Evolutionary conservation across 2,888 invertebrate species (phyloP).

Genomic region (Drosophila yooni): DNA sequence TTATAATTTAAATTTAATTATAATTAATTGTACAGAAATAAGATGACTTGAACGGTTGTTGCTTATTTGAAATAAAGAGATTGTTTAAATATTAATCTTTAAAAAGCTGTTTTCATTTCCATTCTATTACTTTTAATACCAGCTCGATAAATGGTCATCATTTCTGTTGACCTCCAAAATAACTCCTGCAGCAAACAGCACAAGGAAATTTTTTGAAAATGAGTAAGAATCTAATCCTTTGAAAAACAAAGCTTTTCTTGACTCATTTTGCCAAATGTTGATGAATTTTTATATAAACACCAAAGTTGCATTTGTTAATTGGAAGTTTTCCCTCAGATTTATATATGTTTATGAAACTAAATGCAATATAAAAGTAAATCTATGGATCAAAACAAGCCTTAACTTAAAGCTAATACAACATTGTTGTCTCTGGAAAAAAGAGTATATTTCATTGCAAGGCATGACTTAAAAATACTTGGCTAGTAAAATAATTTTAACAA

Average conservation of each 20-base stretch:
- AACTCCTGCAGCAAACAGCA: background rate
- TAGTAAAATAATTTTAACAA: background rate
- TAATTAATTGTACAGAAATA: slow-evolving; percentile 28
- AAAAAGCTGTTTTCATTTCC: background rate
- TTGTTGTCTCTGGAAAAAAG: background rate
- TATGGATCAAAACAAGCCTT: background rate
- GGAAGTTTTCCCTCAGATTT: background rate
- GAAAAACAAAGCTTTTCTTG: background rate
- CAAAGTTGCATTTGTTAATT: background rate
- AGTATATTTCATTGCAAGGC: background rate
- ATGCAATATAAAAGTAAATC: background rate
- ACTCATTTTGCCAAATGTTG: background rate
- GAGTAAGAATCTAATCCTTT: background rate
- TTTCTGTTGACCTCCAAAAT: background rate
- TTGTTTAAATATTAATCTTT: background rate
- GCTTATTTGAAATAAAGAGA: slow-evolving; percentile 10
- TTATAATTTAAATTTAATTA: slow-evolving; percentile 44
- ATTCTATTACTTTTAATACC: background rate
- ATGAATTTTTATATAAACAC: background rate
- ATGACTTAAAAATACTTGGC: background rate
- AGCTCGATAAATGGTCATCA: background rate
- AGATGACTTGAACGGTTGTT: slow-evolving; percentile 1
- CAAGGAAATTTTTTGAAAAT: background rate
- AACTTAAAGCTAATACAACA: background rate
- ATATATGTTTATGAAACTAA: background rate